These are phyloP conservation scores for Tragelaphus strepsiceros DNA, from an alignment of 2,113 vertebrate genomes.

Conservation along the genomic window DNA sequence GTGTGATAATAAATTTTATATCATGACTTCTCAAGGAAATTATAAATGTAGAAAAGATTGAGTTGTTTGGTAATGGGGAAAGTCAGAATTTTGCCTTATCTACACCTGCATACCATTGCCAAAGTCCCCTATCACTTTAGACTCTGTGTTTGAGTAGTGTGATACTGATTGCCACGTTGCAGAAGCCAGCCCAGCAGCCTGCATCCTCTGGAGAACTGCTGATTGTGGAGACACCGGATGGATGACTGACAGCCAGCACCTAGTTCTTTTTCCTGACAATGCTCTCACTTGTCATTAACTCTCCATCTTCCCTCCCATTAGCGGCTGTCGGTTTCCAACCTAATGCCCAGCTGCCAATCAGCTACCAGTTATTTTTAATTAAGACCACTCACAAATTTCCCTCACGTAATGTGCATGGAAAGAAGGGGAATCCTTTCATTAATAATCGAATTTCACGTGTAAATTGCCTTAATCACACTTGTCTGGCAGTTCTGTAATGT, in stretches of 20 bases:
- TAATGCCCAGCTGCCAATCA: slow-evolving; percentile 42
- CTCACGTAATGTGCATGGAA: background rate
- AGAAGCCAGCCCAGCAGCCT: background rate
- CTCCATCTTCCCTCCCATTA: background rate
- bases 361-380: slow-evolving; percentile 57
- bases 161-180: background rate
- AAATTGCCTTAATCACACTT: slow-evolving; percentile 59
- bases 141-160: background rate
- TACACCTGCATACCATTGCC: background rate
- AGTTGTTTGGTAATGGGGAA: background rate
- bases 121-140: background rate
- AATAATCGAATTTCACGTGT: slow-evolving; percentile 46
- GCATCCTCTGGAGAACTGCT: background rate
- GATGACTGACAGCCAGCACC: background rate
- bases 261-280: background rate
- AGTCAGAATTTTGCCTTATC: background rate
- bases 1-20: background rate
- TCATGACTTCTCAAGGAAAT: background rate
- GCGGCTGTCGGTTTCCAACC: slow-evolving; percentile 38
- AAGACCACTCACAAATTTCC: slow-evolving; percentile 47
- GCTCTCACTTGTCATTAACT: slow-evolving; percentile 55
- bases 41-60: background rate
- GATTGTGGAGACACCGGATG: background rate
- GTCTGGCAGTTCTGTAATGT: background rate
- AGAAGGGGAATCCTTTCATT: slow-evolving; percentile 9